Evolutionary conservation across 1,140 invertebrate species (phyloP).

Genomic region (Zaprionus gabonicus): DNA sequence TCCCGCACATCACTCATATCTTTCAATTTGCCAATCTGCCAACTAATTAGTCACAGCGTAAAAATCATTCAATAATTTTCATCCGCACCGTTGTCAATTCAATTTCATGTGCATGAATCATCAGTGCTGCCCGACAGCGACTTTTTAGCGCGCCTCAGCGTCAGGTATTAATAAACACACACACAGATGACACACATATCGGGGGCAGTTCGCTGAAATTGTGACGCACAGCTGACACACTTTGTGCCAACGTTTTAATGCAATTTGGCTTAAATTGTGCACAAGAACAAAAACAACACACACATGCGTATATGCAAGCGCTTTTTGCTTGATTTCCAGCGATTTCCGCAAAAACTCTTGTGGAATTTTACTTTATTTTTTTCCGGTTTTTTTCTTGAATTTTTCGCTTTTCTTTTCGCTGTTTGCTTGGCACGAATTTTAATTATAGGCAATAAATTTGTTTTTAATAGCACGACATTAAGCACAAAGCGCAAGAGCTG

Average conservation of each 20-base stretch:
- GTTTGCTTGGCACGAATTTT: constrained; percentile 52
- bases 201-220: constrained; percentile 44
- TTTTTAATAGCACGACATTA: constrained; percentile 72
- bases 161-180: constrained; percentile 75
- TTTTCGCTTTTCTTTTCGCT: constrained; percentile 1
- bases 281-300: constrained; percentile 53
- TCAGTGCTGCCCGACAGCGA: constrained; percentile 21
- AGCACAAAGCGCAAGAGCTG: constrained; percentile 30
- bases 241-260: constrained; percentile 35
- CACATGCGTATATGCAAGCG: constrained; percentile 34
- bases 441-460: constrained; percentile 79
- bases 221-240: constrained; percentile 75
- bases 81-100: not conserved
- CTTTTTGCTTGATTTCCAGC: constrained; percentile 67
- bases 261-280: constrained; percentile 16
- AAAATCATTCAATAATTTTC: not conserved
- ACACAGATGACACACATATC: constrained; percentile 73
- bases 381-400: not conserved
- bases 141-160: constrained; percentile 42
- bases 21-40: not conserved
- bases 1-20: too few species aligned
- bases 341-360: constrained; percentile 56
- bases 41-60: not conserved
- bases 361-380: constrained; percentile 21
- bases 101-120: constrained; percentile 49